Evolutionary conservation across 2,888 invertebrate species (phyloP).

Genomic region (Xanthostigma xanthostigma): DNA sequence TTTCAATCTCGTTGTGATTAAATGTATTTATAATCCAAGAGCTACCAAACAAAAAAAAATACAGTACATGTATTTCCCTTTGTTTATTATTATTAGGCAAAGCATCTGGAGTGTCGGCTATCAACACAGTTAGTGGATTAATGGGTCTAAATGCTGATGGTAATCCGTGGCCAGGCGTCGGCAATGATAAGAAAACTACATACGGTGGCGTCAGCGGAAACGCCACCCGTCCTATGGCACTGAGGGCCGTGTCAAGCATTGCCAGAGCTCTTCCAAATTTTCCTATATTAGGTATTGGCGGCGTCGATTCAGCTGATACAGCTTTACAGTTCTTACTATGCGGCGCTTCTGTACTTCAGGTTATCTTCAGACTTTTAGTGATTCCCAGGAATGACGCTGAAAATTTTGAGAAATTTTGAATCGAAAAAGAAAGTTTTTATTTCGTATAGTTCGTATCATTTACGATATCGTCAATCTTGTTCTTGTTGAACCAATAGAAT

Average conservation of each 20-base stretch:
- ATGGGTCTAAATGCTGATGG: conserved; percentile 75
- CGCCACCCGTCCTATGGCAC: conserved; percentile 86
- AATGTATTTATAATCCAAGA: too few species aligned
- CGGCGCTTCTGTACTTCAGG: conserved; percentile 86
- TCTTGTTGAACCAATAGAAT: too few species aligned
- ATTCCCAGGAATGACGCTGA: background rate
- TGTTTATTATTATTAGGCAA: conserved; percentile 41
- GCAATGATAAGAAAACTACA: conserved; percentile 65
- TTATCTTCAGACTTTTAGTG: conserved; percentile 21
- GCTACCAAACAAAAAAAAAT: too few species aligned
- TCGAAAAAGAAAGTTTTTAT: too few species aligned
- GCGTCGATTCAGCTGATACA: conserved; percentile 91
- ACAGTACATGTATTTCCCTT: background rate
- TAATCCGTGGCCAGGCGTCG: conserved; percentile 86
- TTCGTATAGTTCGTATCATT: too few species aligned
- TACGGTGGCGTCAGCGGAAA: conserved; percentile 88
- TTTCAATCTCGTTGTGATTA: too few species aligned
- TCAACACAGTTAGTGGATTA: conserved; percentile 91
- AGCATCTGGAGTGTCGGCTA: conserved; percentile 91
- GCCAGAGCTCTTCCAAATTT: conserved; percentile 71
- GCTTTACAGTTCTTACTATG: conserved; percentile 89
- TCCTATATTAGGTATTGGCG: conserved; percentile 91
- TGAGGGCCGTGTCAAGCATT: conserved; percentile 82
- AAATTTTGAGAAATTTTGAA: too few species aligned
- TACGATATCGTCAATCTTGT: too few species aligned